Base-by-base conservation (phyloP, 35 echinoderm and acorn worm genomes). In the Ophioderma brevispina region DNA sequence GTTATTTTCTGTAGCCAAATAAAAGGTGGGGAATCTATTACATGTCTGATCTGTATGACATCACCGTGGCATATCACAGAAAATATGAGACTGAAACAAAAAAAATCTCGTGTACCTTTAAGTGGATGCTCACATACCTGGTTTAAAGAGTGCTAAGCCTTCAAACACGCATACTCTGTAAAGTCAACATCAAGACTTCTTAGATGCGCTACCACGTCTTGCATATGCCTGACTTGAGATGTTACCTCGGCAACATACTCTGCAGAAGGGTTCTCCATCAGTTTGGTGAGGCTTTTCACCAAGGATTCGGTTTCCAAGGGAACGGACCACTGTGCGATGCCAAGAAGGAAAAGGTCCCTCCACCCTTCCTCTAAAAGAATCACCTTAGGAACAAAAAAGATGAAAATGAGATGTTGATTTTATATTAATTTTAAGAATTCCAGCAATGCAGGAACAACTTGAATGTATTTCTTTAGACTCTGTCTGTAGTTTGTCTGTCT, bases 241-340 rank as follows among this genome's bases (percentile, higher is more conserved):
- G 50, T 79, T 31, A 97, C 40, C n/a, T 94, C 85, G 21, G 87
- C 41, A 4, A 92, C 42, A 19, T 82, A 42, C 11, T 93, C 92
- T 31, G 41, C 17, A 15, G 92, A 77, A 3, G 50, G 40, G 23
- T 89, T 93, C 15, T 86, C 76, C 30, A 89, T 43, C 0, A 75
- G 77, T 43, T 84, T 92, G 41, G 78, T 50, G 0, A 87, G 84
- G 13, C 79, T 76, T 17, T 84, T 93, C 1, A 93, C 36, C 23
- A 99, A 56, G 19, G 85, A 75, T 0, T 95, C 87, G 50, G 90
- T 91, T 64, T 99, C 94, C 36, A 99, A 81, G 2, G 97, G 97
- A 23, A 99, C 94, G 28, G 94, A 89, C 97, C 97, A 99, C 64
- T 99, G 97, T 35, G 90, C 89, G n/a, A 99, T 88, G 6, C 97